A percentile compares a stretch with the other conserved stretches of the same genome.
Evolutionary conservation across 2,113 vertebrate species (phyloP).

Genomic region (Sula dactylatra): DNA sequence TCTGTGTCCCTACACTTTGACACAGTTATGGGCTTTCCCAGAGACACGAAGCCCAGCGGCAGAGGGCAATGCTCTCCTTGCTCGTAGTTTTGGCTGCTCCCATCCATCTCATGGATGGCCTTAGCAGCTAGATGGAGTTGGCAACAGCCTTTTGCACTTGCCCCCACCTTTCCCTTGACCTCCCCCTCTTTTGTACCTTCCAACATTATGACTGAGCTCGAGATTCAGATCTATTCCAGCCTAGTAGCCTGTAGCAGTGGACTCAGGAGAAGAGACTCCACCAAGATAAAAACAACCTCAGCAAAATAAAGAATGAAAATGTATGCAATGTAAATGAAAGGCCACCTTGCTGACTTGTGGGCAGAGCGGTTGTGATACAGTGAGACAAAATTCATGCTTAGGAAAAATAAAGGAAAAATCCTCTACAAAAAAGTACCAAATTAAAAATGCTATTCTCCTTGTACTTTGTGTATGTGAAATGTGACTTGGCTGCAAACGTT

Average conservation of each 20-base stretch:
- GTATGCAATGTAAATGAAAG: not conserved
- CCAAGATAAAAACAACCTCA: not conserved
- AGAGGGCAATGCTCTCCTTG: not conserved
- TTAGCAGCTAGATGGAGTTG: not conserved
- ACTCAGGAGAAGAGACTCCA: not conserved
- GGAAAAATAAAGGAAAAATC: not conserved
- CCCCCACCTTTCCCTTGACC: not conserved
- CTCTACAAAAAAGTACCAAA: not conserved
- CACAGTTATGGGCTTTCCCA: not conserved
- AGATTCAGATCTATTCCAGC: not conserved
- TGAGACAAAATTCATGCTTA: not conserved
- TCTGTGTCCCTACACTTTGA: fast-evolving
- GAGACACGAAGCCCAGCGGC: not conserved
- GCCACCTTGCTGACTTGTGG: not conserved
- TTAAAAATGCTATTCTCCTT: not conserved
- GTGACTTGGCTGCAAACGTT: not conserved
- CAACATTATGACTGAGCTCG: not conserved
- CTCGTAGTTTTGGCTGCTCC: not conserved
- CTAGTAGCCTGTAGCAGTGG: not conserved
- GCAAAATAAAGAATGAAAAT: not conserved
- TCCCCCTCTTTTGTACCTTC: not conserved
- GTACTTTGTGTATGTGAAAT: not conserved
- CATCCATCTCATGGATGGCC: not conserved
- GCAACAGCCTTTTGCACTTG: not conserved
- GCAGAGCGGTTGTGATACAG: not conserved